These are phyloP conservation scores for Ia io DNA, from an alignment of 2,113 vertebrate genomes.

Conservation along the genomic window DNA sequence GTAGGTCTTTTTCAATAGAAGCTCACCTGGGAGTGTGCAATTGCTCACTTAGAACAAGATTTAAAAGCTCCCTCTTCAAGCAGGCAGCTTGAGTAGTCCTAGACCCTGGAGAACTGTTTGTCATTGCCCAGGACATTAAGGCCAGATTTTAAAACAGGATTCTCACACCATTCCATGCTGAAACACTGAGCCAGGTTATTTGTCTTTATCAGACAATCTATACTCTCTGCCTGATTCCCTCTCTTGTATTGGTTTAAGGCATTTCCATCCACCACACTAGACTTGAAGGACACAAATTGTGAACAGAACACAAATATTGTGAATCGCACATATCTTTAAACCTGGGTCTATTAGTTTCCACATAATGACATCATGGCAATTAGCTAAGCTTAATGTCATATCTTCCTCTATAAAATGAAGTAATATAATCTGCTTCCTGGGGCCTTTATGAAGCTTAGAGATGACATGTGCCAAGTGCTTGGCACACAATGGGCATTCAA, in stretches of 20 bases:
- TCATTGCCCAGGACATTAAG: background rate
- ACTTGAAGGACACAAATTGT: background rate
- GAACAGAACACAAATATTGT: background rate
- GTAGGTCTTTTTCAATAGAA: background rate
- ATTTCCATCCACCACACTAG: background rate
- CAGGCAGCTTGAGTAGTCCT: background rate
- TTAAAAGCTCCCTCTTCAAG: slow-evolving; percentile 22
- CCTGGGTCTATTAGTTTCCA: background rate
- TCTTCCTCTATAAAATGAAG: background rate
- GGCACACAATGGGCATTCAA: background rate
- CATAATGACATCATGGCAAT: background rate
- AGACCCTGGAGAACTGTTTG: background rate
- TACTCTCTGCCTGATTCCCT: background rate
- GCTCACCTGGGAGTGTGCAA: background rate
- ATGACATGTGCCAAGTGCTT: background rate
- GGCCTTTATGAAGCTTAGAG: background rate
- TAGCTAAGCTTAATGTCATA: background rate
- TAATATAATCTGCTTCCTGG: background rate
- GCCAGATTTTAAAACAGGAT: slow-evolving; percentile 7
- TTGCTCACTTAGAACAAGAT: slow-evolving; percentile 27
- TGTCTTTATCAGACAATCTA: background rate
- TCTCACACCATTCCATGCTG: background rate
- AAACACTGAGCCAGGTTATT: background rate
- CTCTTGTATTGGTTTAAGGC: background rate
- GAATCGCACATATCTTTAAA: background rate